phyloP scores from a whole-genome alignment of 2,797 vertebrate genomes.

The Sebastes melanostomus region DNA sequence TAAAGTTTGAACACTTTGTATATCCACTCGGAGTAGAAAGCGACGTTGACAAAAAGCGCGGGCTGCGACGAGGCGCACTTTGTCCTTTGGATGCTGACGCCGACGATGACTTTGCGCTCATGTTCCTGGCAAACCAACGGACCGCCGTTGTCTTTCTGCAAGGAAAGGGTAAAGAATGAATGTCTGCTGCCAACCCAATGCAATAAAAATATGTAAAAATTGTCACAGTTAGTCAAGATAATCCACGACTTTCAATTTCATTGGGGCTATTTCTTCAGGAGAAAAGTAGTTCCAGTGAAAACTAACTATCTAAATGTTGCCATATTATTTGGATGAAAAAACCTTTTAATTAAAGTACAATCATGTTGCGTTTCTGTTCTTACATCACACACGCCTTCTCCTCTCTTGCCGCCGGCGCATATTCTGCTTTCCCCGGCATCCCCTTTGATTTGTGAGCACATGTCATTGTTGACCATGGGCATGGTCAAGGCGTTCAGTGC shows the following conservation, averaged over 20 bases:
- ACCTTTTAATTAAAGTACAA: neutral
- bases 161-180: neutral
- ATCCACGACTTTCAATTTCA: neutral
- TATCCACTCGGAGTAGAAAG: slow-evolving; percentile 97
- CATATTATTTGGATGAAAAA: neutral
- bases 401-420: slow-evolving; percentile 91
- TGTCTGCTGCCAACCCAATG: fast-evolving
- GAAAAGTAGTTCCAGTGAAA: neutral
- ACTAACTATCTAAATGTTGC: neutral
- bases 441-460: slow-evolving; percentile 90
- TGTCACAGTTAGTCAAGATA: neutral
- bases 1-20: slow-evolving; percentile 91
- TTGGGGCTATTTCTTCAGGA: neutral
- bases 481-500: slow-evolving; percentile 89
- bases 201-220: neutral
- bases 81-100: slow-evolving; percentile 94
- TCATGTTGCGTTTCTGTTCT: slow-evolving; percentile 29
- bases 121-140: slow-evolving; percentile 94
- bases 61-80: slow-evolving; percentile 92
- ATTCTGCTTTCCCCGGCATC: slow-evolving; percentile 91
- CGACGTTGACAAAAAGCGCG: slow-evolving; percentile 93
- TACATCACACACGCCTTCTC: slow-evolving; percentile 95
- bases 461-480: slow-evolving; percentile 89
- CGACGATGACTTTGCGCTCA: slow-evolving; percentile 90
- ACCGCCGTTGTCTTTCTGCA: slow-evolving; percentile 93